Percentiles rank a stretch among this genome's conserved stretches.
These are phyloP conservation scores for cat (Felis catus) DNA, from an alignment of 2,113 vertebrate genomes.

Conservation along the genomic window DNA sequence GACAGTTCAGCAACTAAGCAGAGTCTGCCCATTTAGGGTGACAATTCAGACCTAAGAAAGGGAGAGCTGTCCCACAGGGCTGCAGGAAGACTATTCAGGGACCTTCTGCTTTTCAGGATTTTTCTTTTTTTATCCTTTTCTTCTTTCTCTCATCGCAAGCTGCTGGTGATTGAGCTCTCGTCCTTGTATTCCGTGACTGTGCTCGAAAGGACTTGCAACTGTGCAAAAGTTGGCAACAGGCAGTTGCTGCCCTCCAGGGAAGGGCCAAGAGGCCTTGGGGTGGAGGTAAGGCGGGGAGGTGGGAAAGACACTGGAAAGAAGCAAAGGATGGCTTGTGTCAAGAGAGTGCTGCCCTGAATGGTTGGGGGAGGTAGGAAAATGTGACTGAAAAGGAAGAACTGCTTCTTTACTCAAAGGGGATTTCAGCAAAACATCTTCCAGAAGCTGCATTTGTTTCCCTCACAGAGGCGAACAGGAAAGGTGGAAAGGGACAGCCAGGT, in stretches of 20 bases:
- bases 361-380: neutral
- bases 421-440: neutral
- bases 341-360: neutral
- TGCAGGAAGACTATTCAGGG: neutral
- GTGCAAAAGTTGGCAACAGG: neutral
- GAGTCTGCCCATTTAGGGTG: constrained; percentile 19
- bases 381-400: neutral
- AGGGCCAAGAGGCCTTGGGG: neutral
- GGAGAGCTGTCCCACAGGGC: neutral
- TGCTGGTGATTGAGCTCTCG: neutral
- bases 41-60: neutral
- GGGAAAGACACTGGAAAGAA: neutral
- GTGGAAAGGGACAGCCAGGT: neutral
- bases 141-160: neutral
- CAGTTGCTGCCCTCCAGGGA: neutral
- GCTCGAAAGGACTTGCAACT: neutral
- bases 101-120: constrained; percentile 47
- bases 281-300: neutral
- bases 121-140: neutral
- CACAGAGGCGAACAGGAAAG: neutral
- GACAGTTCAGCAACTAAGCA: constrained; percentile 46
- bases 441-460: neutral
- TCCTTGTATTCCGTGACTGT: neutral
- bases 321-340: neutral
- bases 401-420: neutral